Evolutionary conservation across 2,113 vertebrate species (phyloP).

Genomic region (Anguilla japonica): DNA sequence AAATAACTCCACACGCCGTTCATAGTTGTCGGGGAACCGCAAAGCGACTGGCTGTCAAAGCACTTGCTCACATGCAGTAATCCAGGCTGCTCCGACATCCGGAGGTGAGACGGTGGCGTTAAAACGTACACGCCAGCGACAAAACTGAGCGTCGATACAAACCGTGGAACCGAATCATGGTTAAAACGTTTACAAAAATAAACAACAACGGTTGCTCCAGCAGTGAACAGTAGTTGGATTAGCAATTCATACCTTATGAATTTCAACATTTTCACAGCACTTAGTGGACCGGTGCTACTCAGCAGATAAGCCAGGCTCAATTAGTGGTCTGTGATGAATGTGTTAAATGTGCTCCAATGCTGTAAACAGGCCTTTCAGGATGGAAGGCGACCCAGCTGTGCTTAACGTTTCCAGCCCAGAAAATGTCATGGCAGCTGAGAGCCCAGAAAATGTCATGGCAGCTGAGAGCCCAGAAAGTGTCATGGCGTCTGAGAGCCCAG

Average conservation of each 20-base stretch:
- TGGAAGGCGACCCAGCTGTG: neutral
- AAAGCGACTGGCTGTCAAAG: neutral
- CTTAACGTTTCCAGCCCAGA: neutral
- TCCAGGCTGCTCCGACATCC: neutral
- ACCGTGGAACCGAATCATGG: neutral
- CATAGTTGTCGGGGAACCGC: neutral
- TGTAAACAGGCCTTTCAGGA: neutral
- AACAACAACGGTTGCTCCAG: neutral
- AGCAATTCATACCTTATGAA: neutral
- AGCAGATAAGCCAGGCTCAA: neutral
- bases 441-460: neutral
- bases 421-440: neutral
- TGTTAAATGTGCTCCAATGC: neutral
- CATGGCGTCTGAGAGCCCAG: no score
- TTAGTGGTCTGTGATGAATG: neutral
- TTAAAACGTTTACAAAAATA: neutral
- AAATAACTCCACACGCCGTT: neutral
- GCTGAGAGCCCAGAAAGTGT: no score
- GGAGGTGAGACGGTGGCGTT: neutral
- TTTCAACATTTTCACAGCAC: neutral
- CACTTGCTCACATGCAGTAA: neutral
- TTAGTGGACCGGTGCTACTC: neutral
- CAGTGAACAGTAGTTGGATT: neutral
- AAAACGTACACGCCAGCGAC: neutral
- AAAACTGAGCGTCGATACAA: neutral